A percentile compares a stretch with the other conserved stretches of the same genome.
Evolutionary conservation across 2,797 vertebrate genomes (phyloP).

Genomic region (Hippopotamyrus pictus): DNA sequence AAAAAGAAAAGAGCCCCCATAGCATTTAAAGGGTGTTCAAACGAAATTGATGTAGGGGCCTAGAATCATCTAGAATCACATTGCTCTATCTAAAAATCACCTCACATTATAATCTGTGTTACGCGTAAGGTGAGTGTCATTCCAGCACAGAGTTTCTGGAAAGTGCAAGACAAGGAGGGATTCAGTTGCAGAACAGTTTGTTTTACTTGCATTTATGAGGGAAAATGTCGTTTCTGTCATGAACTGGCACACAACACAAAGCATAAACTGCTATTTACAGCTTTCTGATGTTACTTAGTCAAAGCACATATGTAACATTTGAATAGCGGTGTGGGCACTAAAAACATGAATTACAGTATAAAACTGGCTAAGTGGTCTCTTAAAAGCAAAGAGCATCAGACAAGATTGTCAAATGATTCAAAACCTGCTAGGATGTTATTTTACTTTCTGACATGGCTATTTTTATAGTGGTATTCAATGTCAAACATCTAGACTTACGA

Average conservation of each 20-base stretch:
- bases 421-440: background rate
- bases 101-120: background rate
- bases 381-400: background rate
- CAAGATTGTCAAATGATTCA: background rate
- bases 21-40: background rate
- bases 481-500: background rate
- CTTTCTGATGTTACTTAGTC: background rate
- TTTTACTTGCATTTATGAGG: background rate
- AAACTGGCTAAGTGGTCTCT: background rate
- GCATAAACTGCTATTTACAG: background rate
- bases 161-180: background rate
- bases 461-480: background rate
- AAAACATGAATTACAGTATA: background rate
- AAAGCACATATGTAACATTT: background rate
- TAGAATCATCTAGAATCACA: background rate
- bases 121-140: background rate
- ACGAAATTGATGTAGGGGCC: background rate
- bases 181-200: background rate
- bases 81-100: background rate
- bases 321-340: background rate
- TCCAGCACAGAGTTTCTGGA: background rate
- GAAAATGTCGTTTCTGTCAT: background rate
- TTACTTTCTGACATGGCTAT: background rate
- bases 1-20: background rate
- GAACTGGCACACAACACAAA: background rate